Evolutionary conservation across 2,113 vertebrate genomes (phyloP), one percentile per base, ranked within the genome.

Genomic region (Siniperca chuatsi): DNA sequence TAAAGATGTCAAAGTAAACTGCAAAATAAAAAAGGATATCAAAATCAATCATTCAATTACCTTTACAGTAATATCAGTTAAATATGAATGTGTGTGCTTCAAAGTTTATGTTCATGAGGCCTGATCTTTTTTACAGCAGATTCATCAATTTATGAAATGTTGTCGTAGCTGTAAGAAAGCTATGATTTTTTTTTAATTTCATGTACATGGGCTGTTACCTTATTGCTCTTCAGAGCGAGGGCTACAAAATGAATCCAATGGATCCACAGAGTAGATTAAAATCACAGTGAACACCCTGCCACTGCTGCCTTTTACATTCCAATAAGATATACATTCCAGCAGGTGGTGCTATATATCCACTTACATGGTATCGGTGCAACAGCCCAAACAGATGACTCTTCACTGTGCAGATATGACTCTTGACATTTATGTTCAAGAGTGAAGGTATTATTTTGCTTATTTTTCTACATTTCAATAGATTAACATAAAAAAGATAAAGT

Each of bases 291-390:
- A 37, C 33, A 16, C 7, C 7, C 25, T 75, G n/a, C 29, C 8
- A 4, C 33, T 48, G 44, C 11, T 62, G 73, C 18, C 33, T n/a
- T 25, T 44, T 4, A 68, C 2, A 20, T 18, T 25, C 13, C 52
- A 52, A 10, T 13, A 33, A 54, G 12, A 1, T 25, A 37, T 18
- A n/a, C 16, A 18, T 33, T 52, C 61, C 90, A 89, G 55, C 8
- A 84, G 90, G 44, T 86, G 87, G 83, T 58, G 68, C 75, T 73
- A 76, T 6, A 54, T n/a, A 29, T 73, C 44, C 35, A 72, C 18
- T 42, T 44, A 15, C 10, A 0, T 12, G 7, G 1, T 33, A 23
- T 0, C 42, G 6, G 15, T 2, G 52, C 0, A 25, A 50, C 16
- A 37, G 6, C 10, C 0, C 7, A 12, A 65, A 9, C 29, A 25